Base-by-base conservation (phyloP, 2,113 vertebrate genomes). In the Hippolais icterina region DNA sequence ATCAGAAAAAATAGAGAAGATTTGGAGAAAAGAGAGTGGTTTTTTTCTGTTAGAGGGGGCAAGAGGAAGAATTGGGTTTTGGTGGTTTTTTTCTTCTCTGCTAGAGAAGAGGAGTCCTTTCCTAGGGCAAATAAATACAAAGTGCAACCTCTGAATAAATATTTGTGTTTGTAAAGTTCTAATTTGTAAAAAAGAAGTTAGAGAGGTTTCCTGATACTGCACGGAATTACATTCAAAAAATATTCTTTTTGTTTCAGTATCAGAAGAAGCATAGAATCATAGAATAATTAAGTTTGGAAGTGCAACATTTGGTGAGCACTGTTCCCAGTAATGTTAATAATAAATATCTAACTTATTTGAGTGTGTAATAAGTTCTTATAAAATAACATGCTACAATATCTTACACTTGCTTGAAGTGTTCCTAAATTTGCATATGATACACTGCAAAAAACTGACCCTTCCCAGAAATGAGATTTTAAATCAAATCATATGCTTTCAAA, bases 251-350 rank as follows among this genome's bases (percentile, higher is more conserved):
- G 8, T 65, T 88, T 69, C 23, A 66, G 4, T 64, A n/a, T 2
- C 6, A 39, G 27, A 70, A 46, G 15, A 90, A 42, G 6, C 5
- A 22, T 25, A 35, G 25, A 89, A 25, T 61, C 29, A n/a, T 15
- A 47, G 12, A 68, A 35, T 47, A 60, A 69, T 47, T 61, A 76
- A 69, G 11, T 15, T 11, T 47, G 10, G 11, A 69, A 78, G 3
- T 28, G 27, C 8, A 71, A 37, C 6, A 65, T 0, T 29, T 15
- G 9, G 5, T 66, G 3, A 70, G 6, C 31, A 16, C 5, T 64
- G 10, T 33, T 86, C 12, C 29, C 27, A 54, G 1, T 83, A 76
- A 53, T 33, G 8, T 12, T 24, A 59, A 33, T 46, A 61, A 70
- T 27, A 77, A 63, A 35, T 31, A 57, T 27, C 7, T 44, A 69